Evolutionary conservation across 2,797 vertebrate species (phyloP).

Genomic region (Xenopus petersii): DNA sequence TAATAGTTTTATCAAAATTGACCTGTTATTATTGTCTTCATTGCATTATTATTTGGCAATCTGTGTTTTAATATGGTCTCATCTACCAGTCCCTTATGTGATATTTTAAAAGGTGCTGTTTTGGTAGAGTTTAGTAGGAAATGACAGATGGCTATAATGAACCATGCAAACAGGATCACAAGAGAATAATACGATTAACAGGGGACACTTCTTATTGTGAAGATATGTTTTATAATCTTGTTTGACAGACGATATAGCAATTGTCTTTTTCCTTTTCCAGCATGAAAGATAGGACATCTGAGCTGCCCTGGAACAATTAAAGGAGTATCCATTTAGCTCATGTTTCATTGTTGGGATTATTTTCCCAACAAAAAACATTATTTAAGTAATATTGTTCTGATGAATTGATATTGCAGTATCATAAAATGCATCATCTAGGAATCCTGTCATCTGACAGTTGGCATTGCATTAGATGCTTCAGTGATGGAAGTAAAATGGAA

Average conservation of each 20-base stretch:
- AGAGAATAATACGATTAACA: not conserved
- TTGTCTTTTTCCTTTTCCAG: not conserved
- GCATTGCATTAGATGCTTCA: conserved; percentile 30
- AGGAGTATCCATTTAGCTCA: not conserved
- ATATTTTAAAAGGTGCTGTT: too few relatives aligned
- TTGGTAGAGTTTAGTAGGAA: too few relatives aligned
- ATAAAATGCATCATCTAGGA: conserved; percentile 28
- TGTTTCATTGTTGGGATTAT: conserved; percentile 9
- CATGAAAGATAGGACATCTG: not conserved
- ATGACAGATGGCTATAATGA: too few relatives aligned
- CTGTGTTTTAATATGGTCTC: too few relatives aligned
- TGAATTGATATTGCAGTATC: conserved; percentile 15
- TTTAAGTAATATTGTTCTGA: not conserved
- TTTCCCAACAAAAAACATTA: not conserved
- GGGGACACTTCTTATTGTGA: not conserved
- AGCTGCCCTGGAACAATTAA: not conserved
- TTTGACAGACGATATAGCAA: not conserved
- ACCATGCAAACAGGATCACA: not conserved
- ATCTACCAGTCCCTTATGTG: too few relatives aligned
- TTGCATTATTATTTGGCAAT: too few relatives aligned
- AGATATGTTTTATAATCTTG: not conserved
- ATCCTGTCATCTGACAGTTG: conserved; percentile 21
- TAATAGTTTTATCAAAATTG: too few relatives aligned
- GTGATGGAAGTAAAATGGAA: conserved; percentile 33
- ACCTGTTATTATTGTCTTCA: too few relatives aligned